phyloP scores from a whole-genome alignment of 1,140 invertebrate species.

The Oreohelix idahoensis region DNA sequence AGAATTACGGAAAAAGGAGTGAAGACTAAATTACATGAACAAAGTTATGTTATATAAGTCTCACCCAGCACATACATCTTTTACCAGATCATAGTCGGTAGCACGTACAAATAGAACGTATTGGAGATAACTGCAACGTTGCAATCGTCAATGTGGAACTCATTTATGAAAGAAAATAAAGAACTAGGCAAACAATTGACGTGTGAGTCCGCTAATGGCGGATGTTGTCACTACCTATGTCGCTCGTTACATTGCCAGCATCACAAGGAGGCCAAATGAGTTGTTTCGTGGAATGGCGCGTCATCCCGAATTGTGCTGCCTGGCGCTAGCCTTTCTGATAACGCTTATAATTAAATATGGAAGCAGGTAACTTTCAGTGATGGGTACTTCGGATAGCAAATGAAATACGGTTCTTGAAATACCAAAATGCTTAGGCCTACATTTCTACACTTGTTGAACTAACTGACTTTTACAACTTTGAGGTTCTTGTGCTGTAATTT shows the following conservation, averaged over 20 bases:
- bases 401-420: too few species aligned
- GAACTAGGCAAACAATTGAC: conserved; percentile 40
- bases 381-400: not conserved
- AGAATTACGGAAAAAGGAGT: too few species aligned
- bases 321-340: conserved; percentile 42
- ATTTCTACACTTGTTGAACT: too few species aligned
- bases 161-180: not conserved
- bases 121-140: too few species aligned
- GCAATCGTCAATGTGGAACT: not conserved
- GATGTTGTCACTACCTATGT: conserved; percentile 50
- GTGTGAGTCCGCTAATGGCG: conserved; percentile 55
- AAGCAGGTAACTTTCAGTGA: conserved; percentile 42
- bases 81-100: too few species aligned
- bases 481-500: too few species aligned
- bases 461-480: conserved; percentile 25
- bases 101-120: too few species aligned
- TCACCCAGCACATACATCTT: too few species aligned
- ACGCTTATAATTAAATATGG: conserved; percentile 54
- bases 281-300: conserved; percentile 54
- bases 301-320: conserved; percentile 55
- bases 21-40: too few species aligned
- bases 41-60: too few species aligned
- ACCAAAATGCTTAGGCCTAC: too few species aligned
- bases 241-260: conserved; percentile 37
- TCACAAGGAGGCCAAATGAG: conserved; percentile 38